Conservation (phyloP, 1,140 invertebrate species). For the Trypoxylus dichotomus region DNA sequence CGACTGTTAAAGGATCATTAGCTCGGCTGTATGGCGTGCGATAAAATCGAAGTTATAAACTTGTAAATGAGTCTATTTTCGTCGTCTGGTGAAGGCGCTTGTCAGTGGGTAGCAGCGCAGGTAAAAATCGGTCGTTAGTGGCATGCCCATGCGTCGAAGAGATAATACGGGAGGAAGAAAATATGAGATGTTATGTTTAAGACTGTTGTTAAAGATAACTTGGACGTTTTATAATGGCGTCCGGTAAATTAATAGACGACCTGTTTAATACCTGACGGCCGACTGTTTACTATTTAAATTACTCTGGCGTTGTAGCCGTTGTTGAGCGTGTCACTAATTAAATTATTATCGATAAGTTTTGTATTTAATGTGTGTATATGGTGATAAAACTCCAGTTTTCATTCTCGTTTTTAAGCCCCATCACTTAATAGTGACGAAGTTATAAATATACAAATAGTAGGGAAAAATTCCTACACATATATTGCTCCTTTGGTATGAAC, state of each 20-base stretch:
- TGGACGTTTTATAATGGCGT: background rate
- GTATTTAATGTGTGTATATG: background rate
- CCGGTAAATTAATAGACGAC: slow-evolving; percentile 2
- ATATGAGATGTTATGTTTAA: background rate
- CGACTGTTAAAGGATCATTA: slow-evolving; percentile 24
- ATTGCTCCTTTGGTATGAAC: too few species aligned
- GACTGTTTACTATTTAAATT: slow-evolving; percentile 1
- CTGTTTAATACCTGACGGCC: background rate
- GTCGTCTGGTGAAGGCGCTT: background rate
- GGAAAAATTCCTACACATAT: too few species aligned
- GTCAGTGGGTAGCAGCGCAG: slow-evolving; percentile 14
- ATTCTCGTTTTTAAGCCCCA: too few species aligned
- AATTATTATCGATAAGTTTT: background rate
- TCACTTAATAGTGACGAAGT: too few species aligned
- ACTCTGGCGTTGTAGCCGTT: background rate
- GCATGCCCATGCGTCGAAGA: background rate
- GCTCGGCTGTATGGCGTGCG: background rate
- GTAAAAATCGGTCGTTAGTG: slow-evolving; percentile 21
- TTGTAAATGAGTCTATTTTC: slow-evolving; percentile 25
- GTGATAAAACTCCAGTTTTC: too few species aligned
- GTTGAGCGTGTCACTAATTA: background rate
- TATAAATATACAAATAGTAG: too few species aligned
- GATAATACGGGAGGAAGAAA: background rate
- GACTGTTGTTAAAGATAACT: background rate
- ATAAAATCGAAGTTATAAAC: slow-evolving; percentile 25